Base-by-base conservation (phyloP, 2,113 vertebrate genomes). In the Gallinago paraguaiae region DNA sequence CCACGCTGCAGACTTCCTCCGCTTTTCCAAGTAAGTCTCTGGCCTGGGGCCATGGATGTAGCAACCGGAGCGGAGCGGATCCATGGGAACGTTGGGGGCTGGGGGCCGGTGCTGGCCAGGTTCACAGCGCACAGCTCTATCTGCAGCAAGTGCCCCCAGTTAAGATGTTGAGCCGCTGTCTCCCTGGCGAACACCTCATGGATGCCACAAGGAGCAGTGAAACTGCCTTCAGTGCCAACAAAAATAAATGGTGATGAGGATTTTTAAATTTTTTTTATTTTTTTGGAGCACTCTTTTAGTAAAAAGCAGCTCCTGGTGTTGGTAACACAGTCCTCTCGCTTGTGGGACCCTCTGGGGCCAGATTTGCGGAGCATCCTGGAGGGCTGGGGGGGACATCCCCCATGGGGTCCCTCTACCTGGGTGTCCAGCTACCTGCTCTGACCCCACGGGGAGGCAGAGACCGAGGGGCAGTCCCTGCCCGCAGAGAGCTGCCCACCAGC, bases 21-120 rank as follows among this genome's bases (percentile, higher is more conserved):
- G 88, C 82, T 96, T 97, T 96, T 97, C 95, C 92, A 88, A 93
- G 90, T 64, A 85, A 90, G 33, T 1, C 60, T 48, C 92, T 96
- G 96, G 93, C 93, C 48, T 5, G 60, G 76, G 28, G 93, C 95
- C 95, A 90, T 7, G 27, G 24, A 1, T 56, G 41, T 5, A 39
- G 92, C 57, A 95, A 92, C 50, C 0, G 0, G 78, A 93, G 85
- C 5, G 3, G 79, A 85, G 56, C 86, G 33, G 95, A 94, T 95
- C 72, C 90, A 86, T 92, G 92, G 95, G 96, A 96, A 95, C 8
- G 3, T 27, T 37, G 51, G 35, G 92, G 74, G 82, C 90, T 80
- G 88, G 85, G 48, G 43, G 65, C 17, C 1, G 4, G 37, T 28
- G 68, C 82, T 93, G 92, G 71, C 92, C 90, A 67, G 76, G 76